phyloP scores from a whole-genome alignment of 2,888 invertebrate genomes.

The Clepsis dumicolana region DNA sequence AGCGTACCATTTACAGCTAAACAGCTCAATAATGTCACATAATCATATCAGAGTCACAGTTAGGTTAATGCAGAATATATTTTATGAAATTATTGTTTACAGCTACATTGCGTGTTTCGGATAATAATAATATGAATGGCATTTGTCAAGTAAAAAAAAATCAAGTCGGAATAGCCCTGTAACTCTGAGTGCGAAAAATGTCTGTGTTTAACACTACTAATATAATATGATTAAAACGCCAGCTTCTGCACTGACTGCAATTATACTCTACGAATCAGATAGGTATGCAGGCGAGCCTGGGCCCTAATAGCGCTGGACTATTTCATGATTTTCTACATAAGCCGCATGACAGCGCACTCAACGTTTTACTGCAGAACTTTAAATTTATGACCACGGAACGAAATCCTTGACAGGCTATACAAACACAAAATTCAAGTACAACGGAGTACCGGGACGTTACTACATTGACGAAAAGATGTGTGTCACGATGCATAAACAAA shows the following conservation, averaged over 20 bases:
- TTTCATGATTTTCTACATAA: slow-evolving; percentile 48
- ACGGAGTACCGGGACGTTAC: slow-evolving; percentile 25
- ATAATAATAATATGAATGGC: too few species aligned
- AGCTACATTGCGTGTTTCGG: too few species aligned
- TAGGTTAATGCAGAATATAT: slow-evolving; percentile 7
- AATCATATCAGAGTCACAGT: slow-evolving; percentile 31
- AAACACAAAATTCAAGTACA: slow-evolving; percentile 48
- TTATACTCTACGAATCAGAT: slow-evolving; percentile 7
- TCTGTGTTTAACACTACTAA: background rate
- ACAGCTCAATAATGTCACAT: slow-evolving; percentile 42
- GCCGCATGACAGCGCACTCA: slow-evolving; percentile 48
- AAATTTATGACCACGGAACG: slow-evolving; percentile 49
- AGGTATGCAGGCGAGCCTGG: slow-evolving; percentile 1
- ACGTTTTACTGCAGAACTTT: slow-evolving; percentile 49
- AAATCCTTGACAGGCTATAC: slow-evolving; percentile 45
- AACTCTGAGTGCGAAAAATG: background rate
- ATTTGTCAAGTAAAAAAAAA: background rate
- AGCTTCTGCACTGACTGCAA: slow-evolving; percentile 1
- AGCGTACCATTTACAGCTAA: slow-evolving; percentile 43
- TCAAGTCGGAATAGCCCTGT: background rate
- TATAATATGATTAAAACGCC: slow-evolving; percentile 5
- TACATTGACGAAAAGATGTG: slow-evolving; percentile 9
- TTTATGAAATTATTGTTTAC: background rate
- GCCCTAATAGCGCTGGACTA: slow-evolving; percentile 19
- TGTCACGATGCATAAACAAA: slow-evolving; percentile 47